Evolutionary conservation across 2,888 invertebrate species (phyloP), one percentile per base, ranked within the genome.

Genomic region (Zaprionus obscuricornis): DNA sequence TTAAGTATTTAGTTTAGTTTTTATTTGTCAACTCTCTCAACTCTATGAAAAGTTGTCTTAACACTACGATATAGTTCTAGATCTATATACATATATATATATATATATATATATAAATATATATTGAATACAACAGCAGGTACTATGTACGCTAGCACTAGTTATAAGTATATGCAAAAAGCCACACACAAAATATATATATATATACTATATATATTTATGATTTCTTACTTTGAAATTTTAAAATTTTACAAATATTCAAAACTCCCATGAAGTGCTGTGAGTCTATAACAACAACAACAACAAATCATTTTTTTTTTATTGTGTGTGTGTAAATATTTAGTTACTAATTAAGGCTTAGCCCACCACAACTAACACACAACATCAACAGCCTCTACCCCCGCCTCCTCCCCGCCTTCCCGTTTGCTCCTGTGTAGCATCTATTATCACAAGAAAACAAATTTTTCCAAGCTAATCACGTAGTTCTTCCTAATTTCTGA

Each of bases 191-290:
- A 45, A 6, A 55, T 17, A 43, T 52, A 37, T 54, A 56, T 50
- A 58, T 26, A 27, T 36, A 47, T 42, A 54, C n/a, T 58, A 36
- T 40, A 54, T 34, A 46, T 14, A 58, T 47, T 20, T 68, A 42
- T 62, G 40, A 50, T 65, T 65, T 59, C 49, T 22, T 22, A 22
- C 4, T 22, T 22, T 22, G 22, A 5, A 7, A 4, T 22, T 47
- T 70, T 75, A 54, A 68, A 78, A 68, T 71, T 65, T 22, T 63
- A 33, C 37, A 56, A 55, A 56, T 57, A 51, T n/a, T n/a, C 55
- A 66, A 70, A 81, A 84, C 76, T 75, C 72, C 76, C n/a, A n/a
- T 67, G 68, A 86, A 79, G 87, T 84, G 88, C 88, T 88, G 88
- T 88, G 88, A 88, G 87, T 87, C 84, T n/a, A 29, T 84, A 73